These are phyloP conservation scores for Charaxes varanes DNA, from an alignment of 1,140 invertebrate genomes.

Conservation along the genomic window DNA sequence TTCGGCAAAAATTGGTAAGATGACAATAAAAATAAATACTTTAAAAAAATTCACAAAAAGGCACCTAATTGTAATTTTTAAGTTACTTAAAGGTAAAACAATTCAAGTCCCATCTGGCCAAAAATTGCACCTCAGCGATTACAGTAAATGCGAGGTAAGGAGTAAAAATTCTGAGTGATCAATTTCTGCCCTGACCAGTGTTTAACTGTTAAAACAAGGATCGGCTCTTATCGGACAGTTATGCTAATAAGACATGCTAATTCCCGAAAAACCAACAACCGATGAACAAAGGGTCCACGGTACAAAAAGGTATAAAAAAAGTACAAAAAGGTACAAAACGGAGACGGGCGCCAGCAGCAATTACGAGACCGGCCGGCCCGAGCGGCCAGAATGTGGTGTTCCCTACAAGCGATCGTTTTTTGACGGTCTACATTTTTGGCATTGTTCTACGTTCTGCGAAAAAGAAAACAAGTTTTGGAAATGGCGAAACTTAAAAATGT, in stretches of 20 bases:
- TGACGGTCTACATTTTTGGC: constrained; percentile 36
- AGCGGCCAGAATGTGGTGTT: constrained; percentile 27
- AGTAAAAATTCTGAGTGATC: background rate
- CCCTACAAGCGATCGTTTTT: constrained; percentile 37
- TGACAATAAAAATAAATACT: too few relatives aligned
- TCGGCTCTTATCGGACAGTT: constrained; percentile 63
- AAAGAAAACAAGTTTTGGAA: constrained; percentile 10
- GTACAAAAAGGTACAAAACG: constrained; percentile 51
- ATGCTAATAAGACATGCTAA: constrained; percentile 73
- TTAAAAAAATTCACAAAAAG: too few relatives aligned
- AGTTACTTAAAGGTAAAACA: too few relatives aligned
- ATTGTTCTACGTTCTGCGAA: constrained; percentile 25
- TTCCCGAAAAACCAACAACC: constrained; percentile 71
- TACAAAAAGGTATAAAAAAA: constrained; percentile 51
- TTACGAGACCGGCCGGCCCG: constrained; percentile 51
- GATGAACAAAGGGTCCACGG: constrained; percentile 41
- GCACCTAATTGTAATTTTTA: too few relatives aligned
- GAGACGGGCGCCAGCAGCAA: constrained; percentile 63
- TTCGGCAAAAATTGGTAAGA: too few relatives aligned
- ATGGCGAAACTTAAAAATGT: background rate
- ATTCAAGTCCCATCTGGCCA: too few relatives aligned
- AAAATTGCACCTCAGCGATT: constrained; percentile 5
- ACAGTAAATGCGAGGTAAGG: constrained; percentile 7
- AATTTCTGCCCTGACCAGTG: background rate
- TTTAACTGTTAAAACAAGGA: constrained; percentile 63